Percentiles rank a stretch among this genome's conserved stretches.
These are phyloP conservation scores for Prinia subflava DNA, from an alignment of 2,113 vertebrate species.

Conservation along the genomic window DNA sequence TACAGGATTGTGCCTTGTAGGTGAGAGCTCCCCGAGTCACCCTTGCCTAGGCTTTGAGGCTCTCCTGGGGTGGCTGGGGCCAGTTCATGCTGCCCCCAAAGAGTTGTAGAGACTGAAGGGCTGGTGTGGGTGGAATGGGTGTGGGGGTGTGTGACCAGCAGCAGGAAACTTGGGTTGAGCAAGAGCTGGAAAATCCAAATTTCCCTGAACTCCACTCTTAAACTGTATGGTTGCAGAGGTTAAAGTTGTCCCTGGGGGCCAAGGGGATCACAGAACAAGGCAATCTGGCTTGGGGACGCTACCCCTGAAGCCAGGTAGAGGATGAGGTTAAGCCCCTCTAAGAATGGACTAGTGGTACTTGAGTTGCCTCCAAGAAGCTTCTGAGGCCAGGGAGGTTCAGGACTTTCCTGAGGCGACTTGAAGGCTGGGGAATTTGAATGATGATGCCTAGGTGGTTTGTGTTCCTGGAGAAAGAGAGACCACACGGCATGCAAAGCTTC, in stretches of 20 bases:
- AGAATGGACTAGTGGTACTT: neutral
- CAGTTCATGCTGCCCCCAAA: neutral
- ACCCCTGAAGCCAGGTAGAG: neutral
- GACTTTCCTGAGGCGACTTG: neutral
- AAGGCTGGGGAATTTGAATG: neutral
- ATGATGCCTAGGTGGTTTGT: neutral
- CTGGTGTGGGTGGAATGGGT: neutral
- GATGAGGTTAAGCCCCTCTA: neutral
- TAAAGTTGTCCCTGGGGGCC: neutral
- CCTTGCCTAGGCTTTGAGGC: neutral
- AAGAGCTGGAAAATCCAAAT: neutral
- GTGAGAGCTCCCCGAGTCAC: neutral
- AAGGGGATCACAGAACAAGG: neutral
- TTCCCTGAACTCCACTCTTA: neutral
- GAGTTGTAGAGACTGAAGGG: neutral
- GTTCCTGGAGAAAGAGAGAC: neutral
- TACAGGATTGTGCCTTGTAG: neutral
- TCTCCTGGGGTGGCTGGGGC: neutral
- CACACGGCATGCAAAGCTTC: rapidly evolving
- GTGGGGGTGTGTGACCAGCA: neutral
- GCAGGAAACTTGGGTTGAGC: neutral
- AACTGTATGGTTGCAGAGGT: neutral
- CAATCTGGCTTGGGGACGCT: neutral
- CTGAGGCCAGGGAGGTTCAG: neutral
- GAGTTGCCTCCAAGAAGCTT: neutral